Evolutionary conservation across 2,113 vertebrate species (phyloP).

Genomic region (Rallus limicola): DNA sequence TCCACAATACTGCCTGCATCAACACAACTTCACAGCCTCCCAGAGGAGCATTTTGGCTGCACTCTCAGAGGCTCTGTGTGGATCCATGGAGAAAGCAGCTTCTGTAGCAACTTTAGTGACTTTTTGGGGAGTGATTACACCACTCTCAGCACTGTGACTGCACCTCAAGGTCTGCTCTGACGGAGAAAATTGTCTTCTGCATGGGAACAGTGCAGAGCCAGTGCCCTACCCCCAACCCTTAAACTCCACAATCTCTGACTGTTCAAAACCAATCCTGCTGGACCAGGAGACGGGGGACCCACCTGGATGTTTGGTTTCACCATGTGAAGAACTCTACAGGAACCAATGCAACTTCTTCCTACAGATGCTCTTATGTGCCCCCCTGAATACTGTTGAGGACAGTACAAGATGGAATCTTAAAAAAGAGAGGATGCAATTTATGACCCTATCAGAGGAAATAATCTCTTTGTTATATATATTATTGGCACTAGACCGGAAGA

Average conservation of each 20-base stretch:
- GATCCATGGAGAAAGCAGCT: background rate
- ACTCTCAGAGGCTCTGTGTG: accelerated
- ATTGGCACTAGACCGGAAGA: background rate
- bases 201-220: accelerated
- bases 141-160: accelerated
- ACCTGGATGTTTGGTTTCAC: background rate
- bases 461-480: background rate
- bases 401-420: background rate
- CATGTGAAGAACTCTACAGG: background rate
- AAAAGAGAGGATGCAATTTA: background rate
- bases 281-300: background rate
- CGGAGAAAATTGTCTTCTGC: background rate
- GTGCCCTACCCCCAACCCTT: background rate
- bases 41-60: background rate
- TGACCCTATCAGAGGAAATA: background rate
- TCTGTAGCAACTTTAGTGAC: accelerated
- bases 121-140: background rate
- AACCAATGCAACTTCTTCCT: background rate
- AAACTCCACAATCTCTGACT: accelerated
- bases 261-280: background rate
- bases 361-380: background rate
- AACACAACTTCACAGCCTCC: background rate
- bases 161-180: background rate
- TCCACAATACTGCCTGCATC: background rate
- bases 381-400: background rate